Base-by-base conservation (phyloP, 1,140 invertebrate species). In the Oncopodura yosiiana region DNA sequence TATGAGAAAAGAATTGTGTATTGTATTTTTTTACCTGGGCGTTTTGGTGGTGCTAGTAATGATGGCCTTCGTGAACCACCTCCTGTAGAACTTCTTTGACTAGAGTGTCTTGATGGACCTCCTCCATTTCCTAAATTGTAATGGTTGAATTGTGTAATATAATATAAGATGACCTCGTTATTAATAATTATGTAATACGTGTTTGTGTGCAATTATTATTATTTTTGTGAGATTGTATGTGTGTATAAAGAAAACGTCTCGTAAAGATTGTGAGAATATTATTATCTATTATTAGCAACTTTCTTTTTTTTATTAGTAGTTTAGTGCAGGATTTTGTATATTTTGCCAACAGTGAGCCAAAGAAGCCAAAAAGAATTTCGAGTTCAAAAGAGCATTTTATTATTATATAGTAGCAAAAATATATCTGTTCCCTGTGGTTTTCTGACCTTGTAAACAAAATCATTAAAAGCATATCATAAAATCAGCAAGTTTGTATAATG, bases 11-110 rank as follows among this genome's bases (percentile, higher is more conserved):
- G 9, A 16, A 21, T 41, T 11, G 30, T 39, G 36, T 18, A 11
- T 53, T 46, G 39, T 29, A 38, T 30, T 49, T n/a, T 24, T 16
- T 60, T 51, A 63, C 62, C 62, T 63, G 58, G 56, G 41, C 62
- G 44, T 9, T 26, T 48, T 26, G 62, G 62, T 34, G 62, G 62
- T 27, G 62, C 62, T 37, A 63, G 50, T 27, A 60, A 30, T 30
- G 53, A 60, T 26, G 53, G 51, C 18, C 62, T 29, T 27, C 62
- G 24, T 18, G 53, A 57, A 8, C 58, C 55, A 43, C 55, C 60
- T 14, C 57, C 61, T 36, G 38, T 51, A 6, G 61, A 63, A 48
- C 61, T 63, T 27, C 61, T 14, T 27, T 58, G 55, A 9, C 58
- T 60, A 26, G 62, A 63, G 41, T 63, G 55, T 12, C 58, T 29